Percentiles rank a stretch among this genome's conserved stretches.
Evolutionary conservation across 1,140 invertebrate species (phyloP).

Genomic region (Eciton burchellii): DNA sequence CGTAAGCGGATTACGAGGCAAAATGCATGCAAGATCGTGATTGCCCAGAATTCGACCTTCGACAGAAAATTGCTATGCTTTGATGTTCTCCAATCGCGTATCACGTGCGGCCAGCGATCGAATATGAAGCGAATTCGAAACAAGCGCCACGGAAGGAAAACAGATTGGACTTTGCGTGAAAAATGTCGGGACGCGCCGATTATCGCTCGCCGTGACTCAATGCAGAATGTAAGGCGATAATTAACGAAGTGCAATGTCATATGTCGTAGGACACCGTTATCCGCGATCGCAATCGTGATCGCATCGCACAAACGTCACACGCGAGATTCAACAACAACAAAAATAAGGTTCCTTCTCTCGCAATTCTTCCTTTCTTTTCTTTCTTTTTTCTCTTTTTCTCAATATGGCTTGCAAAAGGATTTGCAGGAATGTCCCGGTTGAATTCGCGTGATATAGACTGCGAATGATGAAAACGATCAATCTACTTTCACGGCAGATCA

Average conservation of each 20-base stretch:
- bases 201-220: background rate
- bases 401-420: no score
- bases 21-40: slow-evolving; percentile 14
- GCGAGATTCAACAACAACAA: background rate
- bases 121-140: slow-evolving; percentile 30
- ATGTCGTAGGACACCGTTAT: no score
- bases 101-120: background rate
- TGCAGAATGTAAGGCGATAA: background rate
- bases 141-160: slow-evolving; percentile 7
- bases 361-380: no score
- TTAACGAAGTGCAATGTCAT: background rate
- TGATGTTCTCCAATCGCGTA: slow-evolving; percentile 33
- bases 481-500: background rate
- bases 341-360: no score
- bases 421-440: no score
- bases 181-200: background rate
- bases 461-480: no score
- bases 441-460: no score
- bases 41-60: slow-evolving; percentile 36
- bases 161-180: slow-evolving; percentile 19
- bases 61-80: slow-evolving; percentile 50
- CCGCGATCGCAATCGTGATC: no score
- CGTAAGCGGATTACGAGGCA: slow-evolving; percentile 18
- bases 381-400: no score
- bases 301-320: no score